Conservation (phyloP, 2,113 vertebrate species). For the Prionailurus viverrinus region DNA sequence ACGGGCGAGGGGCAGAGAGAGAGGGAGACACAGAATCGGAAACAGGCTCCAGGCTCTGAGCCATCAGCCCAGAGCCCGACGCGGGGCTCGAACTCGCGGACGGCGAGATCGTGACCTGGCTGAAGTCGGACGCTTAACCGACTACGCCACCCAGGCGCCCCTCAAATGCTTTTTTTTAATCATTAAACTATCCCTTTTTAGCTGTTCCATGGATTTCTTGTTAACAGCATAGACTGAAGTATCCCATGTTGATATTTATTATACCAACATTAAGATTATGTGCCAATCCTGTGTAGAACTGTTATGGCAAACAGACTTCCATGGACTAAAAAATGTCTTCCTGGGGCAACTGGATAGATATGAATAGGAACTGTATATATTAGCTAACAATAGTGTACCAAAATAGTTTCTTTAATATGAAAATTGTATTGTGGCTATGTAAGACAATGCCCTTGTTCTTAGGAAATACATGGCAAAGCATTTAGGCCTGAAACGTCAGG, state of each 20-base stretch:
- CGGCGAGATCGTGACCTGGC: too few species aligned
- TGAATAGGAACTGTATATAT: background rate
- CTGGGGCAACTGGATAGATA: background rate
- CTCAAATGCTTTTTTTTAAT: background rate
- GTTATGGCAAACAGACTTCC: background rate
- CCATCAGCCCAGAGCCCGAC: too few species aligned
- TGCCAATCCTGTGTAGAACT: slow-evolving; percentile 23
- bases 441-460: slow-evolving; percentile 7
- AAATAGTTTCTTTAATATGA: background rate
- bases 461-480: background rate
- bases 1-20: too few species aligned
- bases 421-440: background rate
- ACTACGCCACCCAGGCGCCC: too few species aligned
- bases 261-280: background rate
- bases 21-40: too few species aligned
- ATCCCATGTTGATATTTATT: background rate
- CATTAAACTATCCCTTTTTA: slow-evolving; percentile 43
- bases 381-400: background rate
- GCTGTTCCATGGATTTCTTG: background rate
- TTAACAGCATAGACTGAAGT: background rate
- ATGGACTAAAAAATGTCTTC: background rate
- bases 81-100: too few species aligned
- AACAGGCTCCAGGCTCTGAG: too few species aligned
- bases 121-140: too few species aligned
- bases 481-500: background rate